Evolutionary conservation across 2,113 vertebrate genomes (phyloP).

Genomic region (Microcebus murinus): DNA sequence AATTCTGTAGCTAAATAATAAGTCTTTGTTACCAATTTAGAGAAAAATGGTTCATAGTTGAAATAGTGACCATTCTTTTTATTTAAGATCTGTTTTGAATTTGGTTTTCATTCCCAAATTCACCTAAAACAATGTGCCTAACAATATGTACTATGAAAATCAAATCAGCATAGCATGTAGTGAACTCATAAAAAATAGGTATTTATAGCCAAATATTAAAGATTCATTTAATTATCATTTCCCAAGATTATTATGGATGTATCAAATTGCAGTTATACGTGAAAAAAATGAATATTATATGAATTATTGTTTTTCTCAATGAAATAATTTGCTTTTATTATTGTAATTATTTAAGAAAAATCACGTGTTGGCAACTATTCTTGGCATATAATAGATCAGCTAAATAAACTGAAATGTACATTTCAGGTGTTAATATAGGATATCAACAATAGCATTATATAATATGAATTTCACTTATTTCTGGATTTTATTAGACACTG

Average conservation of each 20-base stretch:
- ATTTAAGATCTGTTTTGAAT: slow-evolving; percentile 22
- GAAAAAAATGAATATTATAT: not conserved
- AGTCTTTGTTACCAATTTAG: not conserved
- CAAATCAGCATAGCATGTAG: not conserved
- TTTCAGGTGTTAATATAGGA: not conserved
- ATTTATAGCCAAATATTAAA: slow-evolving; percentile 8
- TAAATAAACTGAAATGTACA: slow-evolving; percentile 38
- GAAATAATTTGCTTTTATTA: slow-evolving; percentile 21
- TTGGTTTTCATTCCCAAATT: slow-evolving; percentile 47
- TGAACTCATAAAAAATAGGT: not conserved
- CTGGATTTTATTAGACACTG: slow-evolving; percentile 50
- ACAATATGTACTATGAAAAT: not conserved
- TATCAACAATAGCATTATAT: not conserved
- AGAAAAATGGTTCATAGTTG: not conserved
- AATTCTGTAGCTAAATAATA: slow-evolving; percentile 11
- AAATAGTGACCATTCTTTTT: not conserved
- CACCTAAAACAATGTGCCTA: not conserved
- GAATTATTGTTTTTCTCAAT: not conserved
- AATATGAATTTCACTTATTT: slow-evolving; percentile 34
- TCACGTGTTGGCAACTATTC: not conserved
- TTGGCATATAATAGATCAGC: not conserved
- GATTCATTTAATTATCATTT: slow-evolving; percentile 22
- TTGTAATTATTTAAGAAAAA: not conserved
- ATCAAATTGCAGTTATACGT: not conserved
- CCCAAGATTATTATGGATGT: not conserved